Evolutionary conservation across 2,113 vertebrate species (phyloP), one percentile per base, ranked within the genome.

Genomic region (Lepisosteus oculatus): DNA sequence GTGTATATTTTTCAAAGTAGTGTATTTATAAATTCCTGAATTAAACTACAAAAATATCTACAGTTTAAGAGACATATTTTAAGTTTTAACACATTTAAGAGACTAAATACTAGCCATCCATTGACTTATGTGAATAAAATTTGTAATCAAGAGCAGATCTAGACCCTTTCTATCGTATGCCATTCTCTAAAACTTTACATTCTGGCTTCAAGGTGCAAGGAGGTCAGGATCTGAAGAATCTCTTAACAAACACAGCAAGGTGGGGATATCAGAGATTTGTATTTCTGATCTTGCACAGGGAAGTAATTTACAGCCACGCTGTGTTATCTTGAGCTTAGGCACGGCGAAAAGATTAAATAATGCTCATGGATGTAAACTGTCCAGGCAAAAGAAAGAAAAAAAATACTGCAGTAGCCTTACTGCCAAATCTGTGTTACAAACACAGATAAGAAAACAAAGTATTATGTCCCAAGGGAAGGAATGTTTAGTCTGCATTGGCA

Each of bases 381-480:
- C 68, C 64, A 59, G 64, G 75, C 71, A 47, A 74, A 80, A 61
- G 47, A 43, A 76, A 79, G 77, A 74, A 56, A 72, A 74, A 68
- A 74, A 47, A 74, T 75, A 76, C 63, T 69, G 65, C 79, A 74
- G 83, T 78, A 77, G 79, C 78, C 76, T 81, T 83, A 85, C 86
- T 85, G 86, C 47, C 67, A 83, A 85, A 86, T 88, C 84, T 85
- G 86, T 89, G 86, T 87, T 86, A 85, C 85, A 79, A 73, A 83
- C 80, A 73, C 83, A 73, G 89, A 89, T 87, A 90, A 89, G 86
- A 75, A 83, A 84, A 85, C 82, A 83, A 84, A 85, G 84, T 87
- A 85, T 84, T 84, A 70, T 81, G 80, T 85, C 85, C 87, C 74
- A 78, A 76, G 84, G 85, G 78, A 75, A 68, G 76, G 78, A 79